Base-by-base conservation (phyloP, 2,888 invertebrate genomes). In the Heliconius sara region DNA sequence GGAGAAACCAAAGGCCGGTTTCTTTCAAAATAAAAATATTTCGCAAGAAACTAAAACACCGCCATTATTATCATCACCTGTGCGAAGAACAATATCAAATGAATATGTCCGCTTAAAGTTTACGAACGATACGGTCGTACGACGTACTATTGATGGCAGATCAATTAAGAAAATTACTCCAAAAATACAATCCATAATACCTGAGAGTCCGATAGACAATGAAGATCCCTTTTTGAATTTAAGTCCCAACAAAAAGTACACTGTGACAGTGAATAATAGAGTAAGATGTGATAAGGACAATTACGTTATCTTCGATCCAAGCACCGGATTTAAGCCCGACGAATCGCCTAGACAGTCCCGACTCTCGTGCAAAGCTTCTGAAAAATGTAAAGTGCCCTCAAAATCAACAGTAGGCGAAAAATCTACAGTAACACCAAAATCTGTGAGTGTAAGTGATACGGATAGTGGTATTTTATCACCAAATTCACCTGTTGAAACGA, bases 401-500 rank as follows among this genome's bases (percentile, higher is more conserved):
- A 93, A 90, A 84, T 92, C 93, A 27, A 93, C 93, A 3, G 84
- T 86, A 27, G 91, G 91, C 68, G 94, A 94, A 85, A 90, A 86
- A 75, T 89, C 91, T 16, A 86, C 89, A 78, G 84, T 87, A 34
- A 87, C 88, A 78, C 89, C 91, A 79, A 93, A 92, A 86, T 91
- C 92, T 60, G 92, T 92, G 72, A 95, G 91, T 85, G 92, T 96
- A 83, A 96, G 96, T 90, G 96, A 96, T 90, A 96, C 96, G 19
- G 96, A 96, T 87, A 96, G 96, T 88, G 96, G 96, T 7, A 96
- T 96, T 85, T 88, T 96, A 71, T 96, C 96, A 84, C 96, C 96
- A 0, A 96, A 96, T 84, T 96, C 96, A 39, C 96, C 96, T 0
- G 95, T 96, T 77, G 96, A 96, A 80, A 89, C 90, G 3, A 93